phyloP scores from a whole-genome alignment of 2,888 invertebrate genomes.

The Cryptophagus acutangulus region DNA sequence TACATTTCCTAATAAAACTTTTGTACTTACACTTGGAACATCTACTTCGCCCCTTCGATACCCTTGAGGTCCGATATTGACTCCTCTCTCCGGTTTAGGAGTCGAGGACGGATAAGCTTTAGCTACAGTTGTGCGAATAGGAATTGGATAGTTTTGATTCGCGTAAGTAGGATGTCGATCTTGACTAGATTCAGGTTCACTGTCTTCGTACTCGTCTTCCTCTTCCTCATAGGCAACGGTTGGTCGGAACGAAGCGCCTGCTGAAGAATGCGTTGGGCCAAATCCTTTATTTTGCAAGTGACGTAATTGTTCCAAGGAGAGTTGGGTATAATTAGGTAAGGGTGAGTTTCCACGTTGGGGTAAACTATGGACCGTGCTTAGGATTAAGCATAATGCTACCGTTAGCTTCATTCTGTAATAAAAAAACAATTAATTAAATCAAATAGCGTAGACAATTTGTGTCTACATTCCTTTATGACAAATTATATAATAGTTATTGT shows the following conservation, averaged over 20 bases:
- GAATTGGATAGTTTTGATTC: conserved; percentile 24
- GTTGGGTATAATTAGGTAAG: conserved; percentile 25
- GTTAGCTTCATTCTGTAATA: conserved; percentile 27
- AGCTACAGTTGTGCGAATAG: conserved; percentile 15
- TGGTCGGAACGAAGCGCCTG: conserved; percentile 24
- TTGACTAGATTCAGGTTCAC: conserved; percentile 29
- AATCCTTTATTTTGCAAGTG: conserved; percentile 28
- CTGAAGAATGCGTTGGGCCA: conserved; percentile 22
- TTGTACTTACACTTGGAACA: conserved; percentile 18
- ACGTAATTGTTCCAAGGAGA: conserved; percentile 20
- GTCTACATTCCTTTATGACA: no score
- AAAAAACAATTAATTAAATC: conserved; percentile 4
- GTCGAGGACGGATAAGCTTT: conserved; percentile 11
- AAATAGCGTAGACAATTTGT: no score
- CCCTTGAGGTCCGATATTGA: conserved; percentile 9
- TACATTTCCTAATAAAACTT: neutral
- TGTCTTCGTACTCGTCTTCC: conserved; percentile 27
- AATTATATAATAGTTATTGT: no score
- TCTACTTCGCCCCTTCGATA: conserved; percentile 24
- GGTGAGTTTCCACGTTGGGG: conserved; percentile 25
- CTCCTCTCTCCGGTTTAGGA: conserved; percentile 15
- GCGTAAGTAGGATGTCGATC: conserved; percentile 28
- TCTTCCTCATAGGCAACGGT: conserved; percentile 23
- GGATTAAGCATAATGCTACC: conserved; percentile 12
- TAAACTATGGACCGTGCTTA: conserved; percentile 17